These are phyloP conservation scores for Platerodrilus igneus DNA, from an alignment of 2,888 invertebrate genomes.

Conservation along the genomic window DNA sequence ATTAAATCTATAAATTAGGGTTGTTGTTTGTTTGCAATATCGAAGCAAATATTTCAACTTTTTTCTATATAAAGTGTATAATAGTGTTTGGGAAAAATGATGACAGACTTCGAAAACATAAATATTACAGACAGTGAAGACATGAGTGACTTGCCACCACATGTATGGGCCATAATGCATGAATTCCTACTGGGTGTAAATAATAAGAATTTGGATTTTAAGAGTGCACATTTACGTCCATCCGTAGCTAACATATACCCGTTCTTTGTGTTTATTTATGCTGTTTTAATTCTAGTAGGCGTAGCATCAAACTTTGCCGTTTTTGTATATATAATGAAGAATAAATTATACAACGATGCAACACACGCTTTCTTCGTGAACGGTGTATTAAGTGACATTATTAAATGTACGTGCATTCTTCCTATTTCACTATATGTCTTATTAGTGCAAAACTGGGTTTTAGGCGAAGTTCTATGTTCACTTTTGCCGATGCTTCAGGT, in stretches of 20 bases:
- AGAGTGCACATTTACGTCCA: slow-evolving; percentile 56
- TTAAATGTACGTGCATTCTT: slow-evolving; percentile 63
- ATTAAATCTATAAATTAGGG: too few relatives aligned
- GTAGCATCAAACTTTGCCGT: slow-evolving; percentile 57
- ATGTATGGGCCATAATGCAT: slow-evolving; percentile 37
- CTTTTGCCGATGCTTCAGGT: slow-evolving; percentile 72
- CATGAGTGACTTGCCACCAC: slow-evolving; percentile 36
- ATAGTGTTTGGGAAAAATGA: too few relatives aligned
- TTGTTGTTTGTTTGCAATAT: too few relatives aligned
- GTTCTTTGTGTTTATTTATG: slow-evolving; percentile 60
- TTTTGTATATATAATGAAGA: slow-evolving; percentile 52
- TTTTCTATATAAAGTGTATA: too few relatives aligned
- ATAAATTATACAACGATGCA: slow-evolving; percentile 57
- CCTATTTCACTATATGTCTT: slow-evolving; percentile 65
- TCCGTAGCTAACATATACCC: slow-evolving; percentile 56
- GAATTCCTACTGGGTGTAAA: slow-evolving; percentile 37
- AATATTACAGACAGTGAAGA: slow-evolving; percentile 21
- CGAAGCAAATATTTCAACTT: too few relatives aligned
- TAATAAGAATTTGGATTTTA: slow-evolving; percentile 48
- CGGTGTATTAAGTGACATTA: slow-evolving; percentile 60
- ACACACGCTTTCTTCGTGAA: slow-evolving; percentile 64
- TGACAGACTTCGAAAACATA: too few relatives aligned
- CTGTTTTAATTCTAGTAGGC: slow-evolving; percentile 54
- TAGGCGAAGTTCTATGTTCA: slow-evolving; percentile 67
- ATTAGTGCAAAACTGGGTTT: slow-evolving; percentile 67